Evolutionary conservation across 1,140 invertebrate species (phyloP).

Genomic region (Globodera rostochiensis): DNA sequence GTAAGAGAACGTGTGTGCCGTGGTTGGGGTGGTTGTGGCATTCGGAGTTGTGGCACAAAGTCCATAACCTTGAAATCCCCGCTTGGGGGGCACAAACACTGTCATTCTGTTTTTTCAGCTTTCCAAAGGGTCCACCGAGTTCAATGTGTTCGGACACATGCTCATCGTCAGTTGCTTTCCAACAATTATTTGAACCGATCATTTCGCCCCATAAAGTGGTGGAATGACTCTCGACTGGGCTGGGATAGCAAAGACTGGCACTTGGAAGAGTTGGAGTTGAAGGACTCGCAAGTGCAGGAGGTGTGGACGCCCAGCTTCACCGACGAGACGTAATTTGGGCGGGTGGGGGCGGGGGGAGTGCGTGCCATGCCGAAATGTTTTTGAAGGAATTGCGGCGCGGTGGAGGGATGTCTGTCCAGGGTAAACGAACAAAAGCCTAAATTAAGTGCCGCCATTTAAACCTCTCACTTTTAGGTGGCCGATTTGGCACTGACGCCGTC

Average conservation of each 20-base stretch:
- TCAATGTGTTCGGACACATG: slow-evolving; percentile 60
- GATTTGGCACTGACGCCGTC: slow-evolving; percentile 52
- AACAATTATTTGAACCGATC: not conserved
- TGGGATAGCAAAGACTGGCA: slow-evolving; percentile 57
- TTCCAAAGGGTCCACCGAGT: slow-evolving; percentile 52
- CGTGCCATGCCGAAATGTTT: not conserved
- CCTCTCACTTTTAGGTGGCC: slow-evolving; percentile 9
- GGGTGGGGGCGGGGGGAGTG: not conserved
- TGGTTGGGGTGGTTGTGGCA: not conserved
- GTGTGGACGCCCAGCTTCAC: slow-evolving; percentile 60
- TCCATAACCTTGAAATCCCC: too few species aligned
- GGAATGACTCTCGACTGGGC: slow-evolving; percentile 54
- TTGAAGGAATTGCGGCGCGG: slow-evolving; percentile 49
- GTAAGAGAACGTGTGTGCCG: slow-evolving; percentile 26
- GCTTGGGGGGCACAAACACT: not conserved
- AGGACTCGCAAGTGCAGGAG: slow-evolving; percentile 43
- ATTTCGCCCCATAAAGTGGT: slow-evolving; percentile 47
- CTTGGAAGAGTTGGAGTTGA: slow-evolving; percentile 48
- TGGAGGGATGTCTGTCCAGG: slow-evolving; percentile 46
- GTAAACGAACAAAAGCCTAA: not conserved
- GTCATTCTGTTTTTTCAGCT: slow-evolving; percentile 31
- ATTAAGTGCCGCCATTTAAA: not conserved
- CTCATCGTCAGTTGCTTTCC: slow-evolving; percentile 44
- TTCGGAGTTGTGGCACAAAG: too few species aligned
- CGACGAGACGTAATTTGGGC: slow-evolving; percentile 50